Evolutionary conservation across 2,888 invertebrate genomes (phyloP).

Genomic region (Eulithis testata): DNA sequence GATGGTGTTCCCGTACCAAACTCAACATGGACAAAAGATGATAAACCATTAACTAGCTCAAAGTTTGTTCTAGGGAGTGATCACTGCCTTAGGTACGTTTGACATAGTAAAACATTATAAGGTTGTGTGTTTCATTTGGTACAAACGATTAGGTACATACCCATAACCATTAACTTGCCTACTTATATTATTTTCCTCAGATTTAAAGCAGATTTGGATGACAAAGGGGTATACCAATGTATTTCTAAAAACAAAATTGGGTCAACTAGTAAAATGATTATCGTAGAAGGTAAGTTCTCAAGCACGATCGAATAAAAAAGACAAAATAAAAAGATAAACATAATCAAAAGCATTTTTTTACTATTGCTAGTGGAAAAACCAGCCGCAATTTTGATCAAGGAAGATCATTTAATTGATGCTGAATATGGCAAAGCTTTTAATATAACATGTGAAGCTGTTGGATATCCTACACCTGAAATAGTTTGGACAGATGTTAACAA

Average conservation of each 20-base stretch:
- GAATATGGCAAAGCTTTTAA: slow-evolving; percentile 16
- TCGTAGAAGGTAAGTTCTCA: slow-evolving; percentile 12
- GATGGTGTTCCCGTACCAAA: slow-evolving; percentile 20
- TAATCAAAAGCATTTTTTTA: no score
- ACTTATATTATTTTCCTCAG: not conserved
- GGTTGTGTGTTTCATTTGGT: no score
- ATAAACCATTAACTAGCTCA: not conserved
- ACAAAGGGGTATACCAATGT: slow-evolving; percentile 24
- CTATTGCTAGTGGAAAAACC: not conserved
- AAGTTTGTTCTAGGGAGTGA: slow-evolving; percentile 19
- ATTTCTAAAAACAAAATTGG: slow-evolving; percentile 17
- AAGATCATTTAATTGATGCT: slow-evolving; percentile 10
- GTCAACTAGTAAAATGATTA: slow-evolving; percentile 5
- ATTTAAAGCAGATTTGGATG: slow-evolving; percentile 15
- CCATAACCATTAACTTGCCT: no score
- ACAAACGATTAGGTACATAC: no score
- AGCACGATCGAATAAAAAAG: no score
- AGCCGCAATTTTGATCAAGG: slow-evolving; percentile 10
- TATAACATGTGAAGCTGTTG: slow-evolving; percentile 19
- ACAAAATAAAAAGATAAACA: no score
- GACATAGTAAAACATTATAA: no score
- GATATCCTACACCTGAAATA: slow-evolving; percentile 22
- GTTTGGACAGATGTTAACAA: slow-evolving; percentile 6
- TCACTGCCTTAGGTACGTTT: slow-evolving; percentile 20
- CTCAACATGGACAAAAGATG: slow-evolving; percentile 16